Base-by-base conservation (phyloP, 2,113 vertebrate genomes). In the Theristicus caerulescens region DNA sequence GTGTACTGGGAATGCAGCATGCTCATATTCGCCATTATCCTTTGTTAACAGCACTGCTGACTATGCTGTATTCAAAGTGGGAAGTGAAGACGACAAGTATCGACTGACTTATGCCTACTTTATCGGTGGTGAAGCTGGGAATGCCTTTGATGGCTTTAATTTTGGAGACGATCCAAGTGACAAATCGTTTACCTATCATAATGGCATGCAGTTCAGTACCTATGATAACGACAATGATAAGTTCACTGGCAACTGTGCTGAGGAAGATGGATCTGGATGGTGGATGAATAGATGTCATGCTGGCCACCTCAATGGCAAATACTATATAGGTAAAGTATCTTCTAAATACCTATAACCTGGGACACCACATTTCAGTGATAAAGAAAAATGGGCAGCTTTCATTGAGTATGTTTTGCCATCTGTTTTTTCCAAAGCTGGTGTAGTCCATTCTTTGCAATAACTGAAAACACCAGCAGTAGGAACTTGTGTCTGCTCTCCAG, bases 281-380 rank as follows among this genome's bases (percentile, higher is more conserved):
- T 99, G 99, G 99, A 99, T 99, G 99, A 99, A 99, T 70, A 98
- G 98, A 51, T 99, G 99, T 47, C 99, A 99, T 5, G 99, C 99
- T 62, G 99, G 96, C 64, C 99, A 99, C 93, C 98, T 99, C 94
- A 99, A 99, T 15, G 99, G 99, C 88, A 97, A 98, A 98, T 99
- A 99, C 91, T 99, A 99, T 89, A 44, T 22, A 96, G 98, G 98
- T 99, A 96, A 81, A 65, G 11, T 54, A n/a, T 55, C 80, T 71
- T 86, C 71, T 86, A 52, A 62, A 21, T 38, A 38, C n/a, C 21
- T 65, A 16, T 52, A 80, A 40, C 5, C 25, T 52, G 76, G n/a
- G 65, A 42, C n/a, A 89, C 18, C 9, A 32, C 0, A 0, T 69
- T 94, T 65, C 47, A 44, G 7, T 62, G 49, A 61, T 34, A 85